Evolutionary conservation across 1,140 invertebrate genomes (phyloP).

Genomic region (Holotrichia oblita): DNA sequence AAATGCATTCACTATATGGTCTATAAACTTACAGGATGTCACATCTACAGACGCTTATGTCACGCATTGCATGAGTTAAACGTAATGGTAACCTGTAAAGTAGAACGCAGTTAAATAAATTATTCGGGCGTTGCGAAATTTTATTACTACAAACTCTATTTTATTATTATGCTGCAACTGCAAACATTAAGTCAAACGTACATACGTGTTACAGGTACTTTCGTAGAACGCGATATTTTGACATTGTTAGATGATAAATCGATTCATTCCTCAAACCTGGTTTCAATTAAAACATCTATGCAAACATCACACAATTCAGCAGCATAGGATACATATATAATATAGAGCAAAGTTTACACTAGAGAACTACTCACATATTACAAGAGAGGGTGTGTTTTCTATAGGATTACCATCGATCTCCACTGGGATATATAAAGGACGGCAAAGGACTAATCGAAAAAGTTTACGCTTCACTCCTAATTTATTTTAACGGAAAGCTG

Average conservation of each 20-base stretch:
- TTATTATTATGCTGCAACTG: too few species aligned
- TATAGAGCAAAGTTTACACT: not conserved
- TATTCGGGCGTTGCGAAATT: too few species aligned
- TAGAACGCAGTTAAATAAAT: too few species aligned
- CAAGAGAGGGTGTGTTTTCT: not conserved
- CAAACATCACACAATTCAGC: too few species aligned
- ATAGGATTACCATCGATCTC: not conserved
- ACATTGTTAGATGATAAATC: not conserved
- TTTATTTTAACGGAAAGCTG: not conserved
- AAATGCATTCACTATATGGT: too few species aligned
- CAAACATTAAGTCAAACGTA: not conserved
- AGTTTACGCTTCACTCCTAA: not conserved
- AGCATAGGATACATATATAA: too few species aligned
- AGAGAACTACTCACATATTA: not conserved
- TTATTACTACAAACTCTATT: too few species aligned
- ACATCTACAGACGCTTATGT: too few species aligned
- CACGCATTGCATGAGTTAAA: too few species aligned
- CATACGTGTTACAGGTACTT: not conserved
- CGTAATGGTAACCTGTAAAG: too few species aligned
- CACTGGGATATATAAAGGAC: not conserved
- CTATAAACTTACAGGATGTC: too few species aligned
- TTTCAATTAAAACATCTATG: too few species aligned
- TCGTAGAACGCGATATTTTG: not conserved
- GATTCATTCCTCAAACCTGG: not conserved
- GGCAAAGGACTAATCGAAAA: slow-evolving; percentile 16